A percentile compares a stretch with the other conserved stretches of the same genome.
These are phyloP conservation scores for Lycorma delicatula DNA, from an alignment of 1,140 invertebrate genomes.

Conservation along the genomic window DNA sequence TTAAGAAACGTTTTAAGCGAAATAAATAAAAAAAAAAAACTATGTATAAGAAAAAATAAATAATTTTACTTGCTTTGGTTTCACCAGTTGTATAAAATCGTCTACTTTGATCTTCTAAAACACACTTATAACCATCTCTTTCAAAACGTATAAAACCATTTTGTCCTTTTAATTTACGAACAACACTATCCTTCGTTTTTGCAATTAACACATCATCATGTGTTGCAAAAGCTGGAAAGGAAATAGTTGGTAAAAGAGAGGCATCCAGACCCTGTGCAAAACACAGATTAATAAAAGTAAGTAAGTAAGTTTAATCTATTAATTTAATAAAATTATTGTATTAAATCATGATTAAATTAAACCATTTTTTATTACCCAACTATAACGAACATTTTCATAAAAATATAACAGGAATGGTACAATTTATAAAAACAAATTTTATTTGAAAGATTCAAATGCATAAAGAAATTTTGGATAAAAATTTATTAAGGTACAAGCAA, in stretches of 20 bases:
- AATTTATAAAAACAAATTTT: too few species aligned
- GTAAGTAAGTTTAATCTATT: conserved; percentile 14
- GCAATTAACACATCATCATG: conserved; percentile 85
- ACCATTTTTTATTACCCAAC: too few species aligned
- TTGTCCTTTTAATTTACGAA: conserved; percentile 74
- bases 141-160: conserved; percentile 92
- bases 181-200: conserved; percentile 81
- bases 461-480: too few species aligned
- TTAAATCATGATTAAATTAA: too few species aligned
- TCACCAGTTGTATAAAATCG: conserved; percentile 62
- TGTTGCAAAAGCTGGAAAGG: conserved; percentile 96
- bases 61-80: conserved; percentile 48
- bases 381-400: too few species aligned
- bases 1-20: too few species aligned
- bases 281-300: conserved; percentile 20
- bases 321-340: neutral
- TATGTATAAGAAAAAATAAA: too few species aligned
- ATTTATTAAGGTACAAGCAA: too few species aligned
- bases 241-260: conserved; percentile 82
- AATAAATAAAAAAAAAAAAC: too few species aligned
- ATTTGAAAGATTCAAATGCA: too few species aligned
- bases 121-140: conserved; percentile 91
- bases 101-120: conserved; percentile 69
- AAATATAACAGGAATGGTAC: too few species aligned
- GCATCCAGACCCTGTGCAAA: conserved; percentile 72